Conservation (phyloP, 2,797 vertebrate genomes). For the Coranthus polyacanthus region DNA sequence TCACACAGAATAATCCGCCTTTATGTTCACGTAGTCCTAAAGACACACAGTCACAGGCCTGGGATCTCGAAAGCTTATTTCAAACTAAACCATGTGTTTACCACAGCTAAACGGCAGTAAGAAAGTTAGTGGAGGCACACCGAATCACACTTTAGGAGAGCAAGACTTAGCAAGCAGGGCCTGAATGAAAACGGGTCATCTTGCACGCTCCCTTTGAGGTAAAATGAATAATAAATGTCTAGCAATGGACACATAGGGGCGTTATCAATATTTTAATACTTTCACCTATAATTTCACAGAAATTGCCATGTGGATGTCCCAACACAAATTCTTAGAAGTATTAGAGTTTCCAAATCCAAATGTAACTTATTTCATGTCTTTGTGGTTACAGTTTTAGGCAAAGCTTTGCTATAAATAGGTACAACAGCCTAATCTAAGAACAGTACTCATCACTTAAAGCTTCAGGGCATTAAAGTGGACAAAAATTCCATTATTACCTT, state of each 20-base stretch:
- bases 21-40: not conserved
- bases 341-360: constrained; percentile 2
- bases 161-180: constrained; percentile 78
- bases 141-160: constrained; percentile 60
- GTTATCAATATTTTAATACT: constrained; percentile 97
- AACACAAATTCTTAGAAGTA: constrained; percentile 69
- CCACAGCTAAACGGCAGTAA: constrained; percentile 46
- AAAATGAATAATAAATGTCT: constrained; percentile 95
- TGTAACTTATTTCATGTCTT: not conserved
- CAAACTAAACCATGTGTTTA: constrained; percentile 45
- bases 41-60: constrained; percentile 22
- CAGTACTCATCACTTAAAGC: constrained; percentile 18
- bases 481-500: too few species aligned
- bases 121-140: constrained; percentile 65
- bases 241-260: constrained; percentile 89
- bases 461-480: too few species aligned
- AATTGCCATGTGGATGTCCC: constrained; percentile 70
- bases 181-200: constrained; percentile 83
- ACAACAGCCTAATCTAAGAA: constrained; percentile 7
- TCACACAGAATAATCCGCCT: constrained; percentile 3
- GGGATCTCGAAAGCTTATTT: constrained; percentile 24
- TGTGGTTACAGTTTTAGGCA: constrained; percentile 3
- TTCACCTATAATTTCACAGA: constrained; percentile 89
- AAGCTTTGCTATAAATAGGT: not conserved
- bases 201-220: constrained; percentile 90